Evolutionary conservation across 2,888 invertebrate species (phyloP).

Genomic region (Caenorhabditis imperialis): DNA sequence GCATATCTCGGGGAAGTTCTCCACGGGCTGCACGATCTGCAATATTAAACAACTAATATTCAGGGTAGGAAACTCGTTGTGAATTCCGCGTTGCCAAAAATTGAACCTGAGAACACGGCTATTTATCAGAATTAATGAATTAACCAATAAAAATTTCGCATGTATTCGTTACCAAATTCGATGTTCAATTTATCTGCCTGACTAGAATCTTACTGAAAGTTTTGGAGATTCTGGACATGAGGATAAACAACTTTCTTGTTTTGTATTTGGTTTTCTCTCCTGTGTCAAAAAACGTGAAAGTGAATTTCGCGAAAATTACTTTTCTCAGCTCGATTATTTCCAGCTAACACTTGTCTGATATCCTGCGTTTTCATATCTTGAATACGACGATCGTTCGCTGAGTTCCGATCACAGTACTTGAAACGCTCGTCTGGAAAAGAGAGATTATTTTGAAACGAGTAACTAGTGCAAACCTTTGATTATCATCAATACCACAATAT

Average conservation of each 20-base stretch:
- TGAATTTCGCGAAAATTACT: no score
- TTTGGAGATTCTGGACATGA: no score
- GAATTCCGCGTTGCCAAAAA: background rate
- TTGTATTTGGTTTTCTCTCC: no score
- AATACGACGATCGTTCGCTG: constrained; percentile 57
- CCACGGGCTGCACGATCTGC: constrained; percentile 14
- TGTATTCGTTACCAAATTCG: no score
- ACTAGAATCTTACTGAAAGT: no score
- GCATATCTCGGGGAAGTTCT: background rate
- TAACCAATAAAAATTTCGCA: background rate
- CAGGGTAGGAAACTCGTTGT: background rate
- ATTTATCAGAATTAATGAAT: no score
- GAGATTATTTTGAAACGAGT: background rate
- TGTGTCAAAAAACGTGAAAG: no score
- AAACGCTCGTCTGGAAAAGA: constrained; percentile 50
- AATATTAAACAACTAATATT: background rate
- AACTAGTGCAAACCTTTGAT: constrained; percentile 52
- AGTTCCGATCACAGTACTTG: constrained; percentile 47
- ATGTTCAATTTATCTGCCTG: no score
- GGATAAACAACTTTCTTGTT: no score
- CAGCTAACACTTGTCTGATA: constrained; percentile 53
- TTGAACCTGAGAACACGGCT: no score
- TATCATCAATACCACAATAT: constrained; percentile 64
- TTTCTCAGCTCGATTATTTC: constrained; percentile 35
- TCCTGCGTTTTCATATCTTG: constrained; percentile 54